Evolutionary conservation across 2,797 vertebrate genomes (phyloP), one percentile per base, ranked within the genome.

Genomic region (Ctenochaetus hawaiiensis): DNA sequence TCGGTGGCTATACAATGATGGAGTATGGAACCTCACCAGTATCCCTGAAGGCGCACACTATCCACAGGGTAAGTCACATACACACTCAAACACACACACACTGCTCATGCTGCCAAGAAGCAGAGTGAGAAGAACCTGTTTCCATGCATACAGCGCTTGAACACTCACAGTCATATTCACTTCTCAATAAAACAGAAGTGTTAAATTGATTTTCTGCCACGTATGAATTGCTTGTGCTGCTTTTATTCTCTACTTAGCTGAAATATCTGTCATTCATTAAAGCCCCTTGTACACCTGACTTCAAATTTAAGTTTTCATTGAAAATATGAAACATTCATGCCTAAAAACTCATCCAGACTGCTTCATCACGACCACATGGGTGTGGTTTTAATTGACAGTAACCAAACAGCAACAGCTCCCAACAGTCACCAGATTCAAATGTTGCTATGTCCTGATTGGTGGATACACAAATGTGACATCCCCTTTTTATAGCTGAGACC

Each of bases 11-110:
- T 0, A 20, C 0, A 0, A 0, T 0, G 53, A 44, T 0, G 82
- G 74, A n/a, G 43, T n/a, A 1, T 94, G 94, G 93, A 95, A 94
- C 84, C 52, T 58, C 61, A 87, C 90, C 0, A 78, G 83, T 0
- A 63, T 95, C 10, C 91, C 91, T 23, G 0, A 1, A 3, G 3
- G 2, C 14, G 4, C 39, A 0, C 0, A 2, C 22, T 93, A 93
- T 64, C 83, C 89, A 54, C 2, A 81, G 53, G 86, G 95, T 95
- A 87, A 91, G 76, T 11, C 8, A 26, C 34, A 45, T 10, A 44
- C 22, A 67, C 16, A 53, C 8, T 16, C 37, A 56, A 6, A 54
- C 53, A 54, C 14, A 43, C 18, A 53, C 30, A 34, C 30, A 34
- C 6, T 1, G 30, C 44, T 65, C 68, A 6, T 6, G 23, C 54